Conservation (phyloP, 1,140 invertebrate genomes). For the Leguminivora glycinivorella region DNA sequence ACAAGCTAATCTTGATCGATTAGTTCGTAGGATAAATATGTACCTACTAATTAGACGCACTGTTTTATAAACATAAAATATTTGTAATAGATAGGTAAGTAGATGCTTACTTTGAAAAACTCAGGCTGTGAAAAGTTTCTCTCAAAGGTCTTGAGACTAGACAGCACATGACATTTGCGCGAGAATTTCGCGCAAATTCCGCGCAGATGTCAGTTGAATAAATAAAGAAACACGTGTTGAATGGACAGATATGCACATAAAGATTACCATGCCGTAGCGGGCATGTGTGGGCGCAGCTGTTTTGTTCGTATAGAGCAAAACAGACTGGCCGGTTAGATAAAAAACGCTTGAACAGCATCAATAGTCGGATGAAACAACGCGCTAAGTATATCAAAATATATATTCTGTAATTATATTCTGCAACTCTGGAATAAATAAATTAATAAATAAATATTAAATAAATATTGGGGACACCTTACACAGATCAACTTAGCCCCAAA, state of each 20-base stretch:
- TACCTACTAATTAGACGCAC: too few species aligned
- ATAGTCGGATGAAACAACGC: too few species aligned
- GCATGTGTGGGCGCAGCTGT: slow-evolving; percentile 7
- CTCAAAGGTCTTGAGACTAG: not conserved
- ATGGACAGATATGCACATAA: slow-evolving; percentile 27
- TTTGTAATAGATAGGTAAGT: too few species aligned
- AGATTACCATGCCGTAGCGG: not conserved
- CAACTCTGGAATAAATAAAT: too few species aligned
- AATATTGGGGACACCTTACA: too few species aligned
- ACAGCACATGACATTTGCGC: not conserved
- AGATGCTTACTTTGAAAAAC: not conserved
- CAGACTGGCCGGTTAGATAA: not conserved
- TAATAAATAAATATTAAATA: too few species aligned
- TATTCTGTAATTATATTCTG: too few species aligned
- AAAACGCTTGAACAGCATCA: not conserved
- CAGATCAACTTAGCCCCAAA: too few species aligned
- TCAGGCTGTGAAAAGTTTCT: not conserved
- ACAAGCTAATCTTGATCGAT: too few species aligned
- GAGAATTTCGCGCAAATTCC: slow-evolving; percentile 16
- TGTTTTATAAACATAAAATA: too few species aligned
- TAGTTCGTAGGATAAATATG: too few species aligned
- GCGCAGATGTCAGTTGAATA: slow-evolving; percentile 6
- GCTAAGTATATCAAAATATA: too few species aligned
- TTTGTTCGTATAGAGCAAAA: not conserved
- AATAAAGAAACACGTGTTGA: slow-evolving; percentile 9